Percentiles rank a stretch among this genome's conserved stretches.
Evolutionary conservation across 2,113 vertebrate genomes (phyloP).

Genomic region (Eptatretus burgeri): DNA sequence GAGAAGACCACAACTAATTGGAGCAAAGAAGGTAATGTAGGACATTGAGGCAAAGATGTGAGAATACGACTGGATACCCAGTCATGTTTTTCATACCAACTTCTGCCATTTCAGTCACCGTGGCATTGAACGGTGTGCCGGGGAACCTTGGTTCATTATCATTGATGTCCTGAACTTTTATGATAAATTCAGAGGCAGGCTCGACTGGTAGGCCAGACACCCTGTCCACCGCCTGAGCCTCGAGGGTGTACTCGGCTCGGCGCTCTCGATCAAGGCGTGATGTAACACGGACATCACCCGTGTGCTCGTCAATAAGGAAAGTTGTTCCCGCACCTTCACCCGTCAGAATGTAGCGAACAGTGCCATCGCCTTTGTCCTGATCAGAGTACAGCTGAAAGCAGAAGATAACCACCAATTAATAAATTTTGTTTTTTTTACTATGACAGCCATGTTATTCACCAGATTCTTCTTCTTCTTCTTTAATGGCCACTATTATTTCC

Average conservation of each 20-base stretch:
- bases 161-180: constrained; percentile 66
- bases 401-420: neutral
- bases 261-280: constrained; percentile 60
- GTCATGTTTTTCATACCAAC: constrained; percentile 21
- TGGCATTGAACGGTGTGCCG: constrained; percentile 42
- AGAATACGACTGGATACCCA: neutral
- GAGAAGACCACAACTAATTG: no score
- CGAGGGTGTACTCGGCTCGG: constrained; percentile 46
- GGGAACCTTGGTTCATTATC: constrained; percentile 57
- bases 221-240: constrained; percentile 47
- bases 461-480: no score
- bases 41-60: neutral
- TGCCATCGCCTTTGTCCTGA: constrained; percentile 47
- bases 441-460: no score
- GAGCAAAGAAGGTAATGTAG: no score
- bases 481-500: no score
- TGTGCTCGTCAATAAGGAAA: constrained; percentile 65
- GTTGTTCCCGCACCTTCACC: constrained; percentile 59
- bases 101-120: constrained; percentile 53
- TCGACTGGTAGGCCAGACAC: constrained; percentile 48
- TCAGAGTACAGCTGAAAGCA: constrained; percentile 43
- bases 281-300: constrained; percentile 62
- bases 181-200: constrained; percentile 57
- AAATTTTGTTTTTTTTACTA: no score
- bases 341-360: constrained; percentile 44